These are phyloP conservation scores for Gallinago jamesoni DNA, from an alignment of 2,113 vertebrate genomes.

Conservation along the genomic window DNA sequence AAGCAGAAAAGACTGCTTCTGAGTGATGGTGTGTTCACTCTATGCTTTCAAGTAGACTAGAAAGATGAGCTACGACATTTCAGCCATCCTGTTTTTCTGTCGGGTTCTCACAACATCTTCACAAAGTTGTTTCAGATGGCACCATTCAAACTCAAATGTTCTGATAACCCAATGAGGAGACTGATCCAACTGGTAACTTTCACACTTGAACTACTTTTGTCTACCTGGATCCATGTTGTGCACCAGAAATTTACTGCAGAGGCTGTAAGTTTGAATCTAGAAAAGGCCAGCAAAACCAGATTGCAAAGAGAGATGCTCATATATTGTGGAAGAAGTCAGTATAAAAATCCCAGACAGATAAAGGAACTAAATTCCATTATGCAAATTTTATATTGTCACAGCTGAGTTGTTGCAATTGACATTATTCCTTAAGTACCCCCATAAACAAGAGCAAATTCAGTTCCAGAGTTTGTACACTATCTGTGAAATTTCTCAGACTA, in stretches of 20 bases:
- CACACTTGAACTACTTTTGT: background rate
- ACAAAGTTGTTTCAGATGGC: background rate
- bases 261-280: background rate
- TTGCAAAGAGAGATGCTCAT: background rate
- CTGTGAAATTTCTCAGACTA: background rate
- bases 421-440: background rate
- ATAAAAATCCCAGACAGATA: background rate
- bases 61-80: background rate
- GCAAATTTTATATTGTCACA: background rate
- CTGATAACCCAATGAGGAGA: background rate
- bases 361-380: background rate
- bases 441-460: background rate
- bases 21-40: background rate
- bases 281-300: background rate
- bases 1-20: background rate
- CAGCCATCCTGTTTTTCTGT: background rate
- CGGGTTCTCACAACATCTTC: background rate
- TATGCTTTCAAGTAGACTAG: background rate
- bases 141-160: background rate
- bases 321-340: background rate
- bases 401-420: background rate
- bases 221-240: background rate
- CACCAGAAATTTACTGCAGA: background rate
- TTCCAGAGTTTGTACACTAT: background rate
- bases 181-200: background rate